Conservation (phyloP, 2,888 invertebrate genomes). For the Helobdella robusta region DNA sequence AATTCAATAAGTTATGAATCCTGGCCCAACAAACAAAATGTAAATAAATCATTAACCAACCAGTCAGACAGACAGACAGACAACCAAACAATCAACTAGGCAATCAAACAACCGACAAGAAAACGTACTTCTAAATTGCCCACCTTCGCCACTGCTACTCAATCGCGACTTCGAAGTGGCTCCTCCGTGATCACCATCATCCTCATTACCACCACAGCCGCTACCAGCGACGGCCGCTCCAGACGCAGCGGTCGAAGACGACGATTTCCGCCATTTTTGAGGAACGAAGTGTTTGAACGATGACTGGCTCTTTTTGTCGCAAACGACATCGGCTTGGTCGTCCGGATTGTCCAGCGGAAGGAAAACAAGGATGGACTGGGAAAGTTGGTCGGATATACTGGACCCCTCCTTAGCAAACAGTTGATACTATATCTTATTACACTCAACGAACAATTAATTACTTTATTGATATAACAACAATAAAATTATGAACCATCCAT, state of each 20-base stretch:
- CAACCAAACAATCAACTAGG: neutral
- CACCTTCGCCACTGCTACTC: no score
- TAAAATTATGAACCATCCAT: no score
- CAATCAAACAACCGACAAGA: no score
- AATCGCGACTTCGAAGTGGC: no score
- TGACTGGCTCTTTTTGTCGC: slow-evolving; percentile 37
- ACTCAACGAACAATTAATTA: no score
- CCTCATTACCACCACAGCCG: slow-evolving; percentile 7
- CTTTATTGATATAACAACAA: no score
- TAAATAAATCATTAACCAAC: neutral
- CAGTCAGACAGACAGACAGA: neutral
- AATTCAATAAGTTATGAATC: neutral
- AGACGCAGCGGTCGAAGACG: neutral
- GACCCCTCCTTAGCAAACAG: slow-evolving; percentile 42
- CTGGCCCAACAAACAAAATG: neutral
- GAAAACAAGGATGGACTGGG: slow-evolving; percentile 56
- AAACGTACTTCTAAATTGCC: no score
- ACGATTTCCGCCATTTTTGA: slow-evolving; percentile 32
- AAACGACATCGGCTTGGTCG: slow-evolving; percentile 56
- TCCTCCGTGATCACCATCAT: no score
- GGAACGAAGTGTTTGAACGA: slow-evolving; percentile 37
- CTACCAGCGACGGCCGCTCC: neutral
- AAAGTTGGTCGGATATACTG: slow-evolving; percentile 42
- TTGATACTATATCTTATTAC: no score
- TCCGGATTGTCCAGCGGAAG: slow-evolving; percentile 55